Base-by-base conservation (phyloP, 2,113 vertebrate genomes). In the Periophthalmodon schlosseri region DNA sequence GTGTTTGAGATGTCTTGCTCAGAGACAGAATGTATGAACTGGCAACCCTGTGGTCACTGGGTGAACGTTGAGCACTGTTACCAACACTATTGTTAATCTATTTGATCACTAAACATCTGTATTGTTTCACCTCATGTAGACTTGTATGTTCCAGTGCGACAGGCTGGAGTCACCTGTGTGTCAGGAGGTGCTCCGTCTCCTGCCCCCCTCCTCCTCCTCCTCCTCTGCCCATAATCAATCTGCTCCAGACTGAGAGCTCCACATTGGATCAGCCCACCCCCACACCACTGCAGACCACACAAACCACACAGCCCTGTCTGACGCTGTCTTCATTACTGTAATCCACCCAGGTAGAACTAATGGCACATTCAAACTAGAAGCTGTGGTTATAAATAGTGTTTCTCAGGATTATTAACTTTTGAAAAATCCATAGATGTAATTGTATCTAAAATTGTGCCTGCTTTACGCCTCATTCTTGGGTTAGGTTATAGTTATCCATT, bases 151-250 rank as follows among this genome's bases (percentile, higher is more conserved):
- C 12, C 10, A 61, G 61, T 75, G 20, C n/a, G 66, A 67, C 75
- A 77, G 72, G 64, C 68, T 33, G 57, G 66, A 39, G 70, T 34
- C 52, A 50, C n/a, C n/a, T 13, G 9, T 72, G 68, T 80, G 54
- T 70, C 64, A 61, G 80, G 79, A 83, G 71, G 80, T 70, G 65
- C 69, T 83, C 39, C 52, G 75, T 77, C 80, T 69, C 20, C 23
- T 83, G 80, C 74, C 70, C 20, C 33, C 68, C 76, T 68, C 77
- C 75, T 80, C 54, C 54, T 56, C 52, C n/a, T 23, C 54, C 54
- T 23, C n/a, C 64, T 16, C 69, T 74, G 72, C 72, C 69, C 74
- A 68, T 60, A 74, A 80, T 76, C 78, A 80, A 74, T 85, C 61
- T 54, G 54, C 65, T 69, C 60, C 60, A 47, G 44, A 50, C 61